Percentiles rank a stretch among this genome's conserved stretches.
phyloP scores from a whole-genome alignment of 2,797 vertebrate species.

The Pipistrellus pipistrellus region DNA sequence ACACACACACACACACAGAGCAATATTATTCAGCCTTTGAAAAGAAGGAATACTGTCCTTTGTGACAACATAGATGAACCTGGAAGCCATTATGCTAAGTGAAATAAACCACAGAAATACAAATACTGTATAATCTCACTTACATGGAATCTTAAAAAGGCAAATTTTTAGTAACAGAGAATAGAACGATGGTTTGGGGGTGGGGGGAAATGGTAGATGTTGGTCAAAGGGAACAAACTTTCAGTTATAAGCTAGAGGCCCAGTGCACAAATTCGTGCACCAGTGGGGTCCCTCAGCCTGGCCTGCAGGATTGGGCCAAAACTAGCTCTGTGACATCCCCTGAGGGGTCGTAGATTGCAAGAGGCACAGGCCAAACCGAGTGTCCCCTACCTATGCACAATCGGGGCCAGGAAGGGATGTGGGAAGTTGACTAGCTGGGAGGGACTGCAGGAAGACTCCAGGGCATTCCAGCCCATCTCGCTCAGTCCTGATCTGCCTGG shows the following conservation, averaged over 20 bases:
- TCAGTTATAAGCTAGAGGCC: neutral
- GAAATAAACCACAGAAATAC: constrained; percentile 19
- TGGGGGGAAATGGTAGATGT: neutral
- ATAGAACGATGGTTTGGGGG: neutral
- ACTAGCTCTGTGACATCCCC: too few relatives aligned
- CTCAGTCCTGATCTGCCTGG: too few relatives aligned
- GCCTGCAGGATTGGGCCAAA: too few relatives aligned
- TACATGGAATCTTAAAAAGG: neutral
- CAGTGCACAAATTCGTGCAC: too few relatives aligned
- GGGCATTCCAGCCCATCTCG: too few relatives aligned
- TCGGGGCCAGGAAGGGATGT: too few relatives aligned
- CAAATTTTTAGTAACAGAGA: neutral
- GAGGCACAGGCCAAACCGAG: too few relatives aligned
- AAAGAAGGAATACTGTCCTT: neutral
- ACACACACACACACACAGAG: neutral
- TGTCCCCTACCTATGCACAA: too few relatives aligned
- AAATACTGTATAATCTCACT: neutral
- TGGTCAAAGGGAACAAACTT: neutral
- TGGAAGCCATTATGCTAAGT: neutral
- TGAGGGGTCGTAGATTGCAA: too few relatives aligned
- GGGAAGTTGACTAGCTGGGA: too few relatives aligned
- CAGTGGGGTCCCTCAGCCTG: too few relatives aligned
- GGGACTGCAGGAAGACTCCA: too few relatives aligned
- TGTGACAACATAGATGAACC: neutral
- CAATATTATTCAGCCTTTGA: neutral